These are phyloP conservation scores for Glareola pratincola DNA, from an alignment of 2,113 vertebrate species.

Conservation along the genomic window DNA sequence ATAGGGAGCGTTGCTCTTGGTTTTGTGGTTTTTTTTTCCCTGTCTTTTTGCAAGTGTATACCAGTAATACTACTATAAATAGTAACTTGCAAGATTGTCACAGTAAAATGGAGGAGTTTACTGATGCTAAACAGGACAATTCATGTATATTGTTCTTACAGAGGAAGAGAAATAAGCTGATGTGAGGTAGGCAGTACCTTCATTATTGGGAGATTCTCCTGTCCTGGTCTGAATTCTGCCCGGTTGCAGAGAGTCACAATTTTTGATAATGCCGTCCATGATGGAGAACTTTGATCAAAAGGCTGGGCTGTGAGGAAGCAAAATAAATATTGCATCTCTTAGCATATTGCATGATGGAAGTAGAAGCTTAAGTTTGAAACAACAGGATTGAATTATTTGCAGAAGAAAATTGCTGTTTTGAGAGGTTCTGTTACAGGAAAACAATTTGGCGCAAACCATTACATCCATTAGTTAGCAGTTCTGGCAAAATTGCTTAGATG, in stretches of 20 bases:
- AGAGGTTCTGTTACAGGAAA: not conserved
- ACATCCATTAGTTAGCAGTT: fast-evolving
- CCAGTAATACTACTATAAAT: not conserved
- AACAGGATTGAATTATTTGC: not conserved
- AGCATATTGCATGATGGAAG: not conserved
- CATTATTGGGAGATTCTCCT: slow-evolving; percentile 77
- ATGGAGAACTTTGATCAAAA: slow-evolving; percentile 78
- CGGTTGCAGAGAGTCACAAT: slow-evolving; percentile 79
- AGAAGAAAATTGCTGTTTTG: not conserved
- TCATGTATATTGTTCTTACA: not conserved
- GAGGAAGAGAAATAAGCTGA: not conserved
- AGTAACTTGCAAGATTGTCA: not conserved
- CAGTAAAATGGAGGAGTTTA: not conserved
- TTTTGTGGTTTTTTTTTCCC: fast-evolving
- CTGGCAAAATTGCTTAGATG: not conserved
- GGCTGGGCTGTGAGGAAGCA: slow-evolving; percentile 67
- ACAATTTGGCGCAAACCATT: not conserved
- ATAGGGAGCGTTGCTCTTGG: not conserved
- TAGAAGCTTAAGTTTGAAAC: not conserved
- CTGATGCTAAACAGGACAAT: not conserved
- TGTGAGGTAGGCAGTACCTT: slow-evolving; percentile 66
- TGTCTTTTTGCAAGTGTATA: not conserved
- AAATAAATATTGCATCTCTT: not conserved
- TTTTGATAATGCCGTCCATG: slow-evolving; percentile 75
- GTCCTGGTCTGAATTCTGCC: slow-evolving; percentile 78